Base-by-base conservation (phyloP, 2,113 vertebrate species). In the Naja naja region DNA sequence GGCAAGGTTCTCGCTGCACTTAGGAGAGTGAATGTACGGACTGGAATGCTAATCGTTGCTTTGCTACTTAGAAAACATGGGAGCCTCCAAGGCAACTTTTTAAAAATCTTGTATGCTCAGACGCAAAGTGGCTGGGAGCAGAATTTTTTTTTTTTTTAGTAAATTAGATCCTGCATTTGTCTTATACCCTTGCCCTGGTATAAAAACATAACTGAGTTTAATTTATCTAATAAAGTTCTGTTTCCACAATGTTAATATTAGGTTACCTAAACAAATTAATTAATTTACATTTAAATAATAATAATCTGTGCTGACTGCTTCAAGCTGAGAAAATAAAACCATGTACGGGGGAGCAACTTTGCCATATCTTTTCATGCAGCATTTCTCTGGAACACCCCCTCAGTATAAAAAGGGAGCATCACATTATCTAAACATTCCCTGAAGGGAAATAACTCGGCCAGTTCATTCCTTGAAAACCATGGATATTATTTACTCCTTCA, bases 301-400 rank as follows among this genome's bases (percentile, higher is more conserved):
- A 60, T 89, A 54, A 89, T 93, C 54, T 85, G 69, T 53, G 18
- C 7, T 20, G 34, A 47, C 25, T 89, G 23, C 39, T 49, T 89
- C 34, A 89, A 27, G 23, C 30, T 43, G 56, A 39, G 55, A 18
- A 52, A 92, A 43, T 55, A 22, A 69, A 69, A 89, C 52, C 34
- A 20, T 89, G 8, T 47, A 9, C 1, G 12, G 23, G 86, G 47
- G 47, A 92, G 74, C 55, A 45, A 54, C 88, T 89, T 69, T 69
- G 90, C 88, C 55, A 34, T 94, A 89, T 94, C 69, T 89, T 94
- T 94, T 22, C 23, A 90, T n/a, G 74, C 90, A 92, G 87, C 25
- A 23, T 87, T 92, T 94, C 74, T 86, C 88, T 69, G 53, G 56
- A 92, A 69, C 90, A 64, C 47, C 47, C 23, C 16, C 23, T 27